phyloP scores from a whole-genome alignment of 2,797 vertebrate genomes.

The Characodon lateralis region DNA sequence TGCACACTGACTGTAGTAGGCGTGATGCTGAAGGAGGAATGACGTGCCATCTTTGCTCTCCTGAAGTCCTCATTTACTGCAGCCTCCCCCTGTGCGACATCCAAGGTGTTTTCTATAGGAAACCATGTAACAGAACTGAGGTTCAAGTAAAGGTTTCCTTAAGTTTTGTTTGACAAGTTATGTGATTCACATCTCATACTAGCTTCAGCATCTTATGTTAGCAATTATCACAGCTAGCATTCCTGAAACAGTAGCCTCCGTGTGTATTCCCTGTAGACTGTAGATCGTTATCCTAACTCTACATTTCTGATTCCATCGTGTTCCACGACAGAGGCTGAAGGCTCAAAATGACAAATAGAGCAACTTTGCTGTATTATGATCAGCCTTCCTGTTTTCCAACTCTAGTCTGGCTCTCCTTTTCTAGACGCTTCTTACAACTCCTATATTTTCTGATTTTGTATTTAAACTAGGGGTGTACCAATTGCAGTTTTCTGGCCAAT shows the following conservation, averaged over 20 bases:
- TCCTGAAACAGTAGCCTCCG: not conserved
- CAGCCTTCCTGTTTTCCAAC: not conserved
- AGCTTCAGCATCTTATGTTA: not conserved
- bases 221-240: not conserved
- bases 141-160: too few relatives aligned
- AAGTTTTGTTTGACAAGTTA: not conserved
- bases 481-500: too few relatives aligned
- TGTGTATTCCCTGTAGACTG: not conserved
- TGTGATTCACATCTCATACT: not conserved
- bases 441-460: too few relatives aligned
- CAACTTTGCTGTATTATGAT: not conserved
- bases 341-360: not conserved
- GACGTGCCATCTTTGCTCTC: constrained; percentile 78
- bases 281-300: not conserved
- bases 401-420: not conserved
- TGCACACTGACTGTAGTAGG: constrained; percentile 68
- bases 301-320: not conserved
- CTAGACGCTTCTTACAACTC: not conserved
- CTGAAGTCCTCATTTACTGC: constrained; percentile 25
- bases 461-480: too few relatives aligned
- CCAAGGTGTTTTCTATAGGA: constrained; percentile 26
- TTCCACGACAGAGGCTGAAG: not conserved
- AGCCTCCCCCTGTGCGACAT: constrained; percentile 10
- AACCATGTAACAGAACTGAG: not conserved
- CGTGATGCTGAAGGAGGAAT: constrained; percentile 79